phyloP scores from a whole-genome alignment of 2,888 invertebrate species.

The Stratiomys singularior region DNA sequence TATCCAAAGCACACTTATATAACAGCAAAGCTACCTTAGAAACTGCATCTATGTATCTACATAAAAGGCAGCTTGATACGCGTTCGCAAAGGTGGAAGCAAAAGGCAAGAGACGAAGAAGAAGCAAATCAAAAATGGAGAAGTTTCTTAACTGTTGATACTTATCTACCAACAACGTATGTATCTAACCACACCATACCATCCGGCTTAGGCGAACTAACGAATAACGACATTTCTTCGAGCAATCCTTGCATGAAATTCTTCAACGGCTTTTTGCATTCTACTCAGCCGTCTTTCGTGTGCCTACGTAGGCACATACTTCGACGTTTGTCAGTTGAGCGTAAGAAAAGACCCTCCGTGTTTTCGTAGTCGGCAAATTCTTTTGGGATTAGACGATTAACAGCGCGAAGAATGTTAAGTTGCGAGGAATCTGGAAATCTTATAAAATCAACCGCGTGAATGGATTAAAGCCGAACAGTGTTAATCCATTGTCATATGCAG shows the following conservation, averaged over 20 bases:
- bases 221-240: slow-evolving; percentile 39
- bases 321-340: too few relatives aligned
- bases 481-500: too few relatives aligned
- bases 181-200: not conserved
- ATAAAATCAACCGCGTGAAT: slow-evolving; percentile 5
- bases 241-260: slow-evolving; percentile 48
- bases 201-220: not conserved
- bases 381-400: slow-evolving; percentile 39
- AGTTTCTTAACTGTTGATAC: slow-evolving; percentile 26
- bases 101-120: slow-evolving; percentile 1
- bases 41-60: not conserved
- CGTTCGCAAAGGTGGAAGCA: not conserved
- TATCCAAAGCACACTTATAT: not conserved
- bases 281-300: not conserved
- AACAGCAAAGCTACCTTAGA: not conserved
- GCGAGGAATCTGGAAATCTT: slow-evolving; percentile 37
- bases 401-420: slow-evolving; percentile 36
- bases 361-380: slow-evolving; percentile 35
- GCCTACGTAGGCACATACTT: slow-evolving; percentile 8
- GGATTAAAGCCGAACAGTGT: slow-evolving; percentile 27
- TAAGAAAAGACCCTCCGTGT: not conserved
- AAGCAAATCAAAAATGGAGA: not conserved
- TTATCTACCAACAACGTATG: not conserved
- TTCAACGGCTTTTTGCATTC: slow-evolving; percentile 45
- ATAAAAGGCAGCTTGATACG: not conserved